Base-by-base conservation (phyloP, 2,888 invertebrate genomes). In the Drosophila anomelani region DNA sequence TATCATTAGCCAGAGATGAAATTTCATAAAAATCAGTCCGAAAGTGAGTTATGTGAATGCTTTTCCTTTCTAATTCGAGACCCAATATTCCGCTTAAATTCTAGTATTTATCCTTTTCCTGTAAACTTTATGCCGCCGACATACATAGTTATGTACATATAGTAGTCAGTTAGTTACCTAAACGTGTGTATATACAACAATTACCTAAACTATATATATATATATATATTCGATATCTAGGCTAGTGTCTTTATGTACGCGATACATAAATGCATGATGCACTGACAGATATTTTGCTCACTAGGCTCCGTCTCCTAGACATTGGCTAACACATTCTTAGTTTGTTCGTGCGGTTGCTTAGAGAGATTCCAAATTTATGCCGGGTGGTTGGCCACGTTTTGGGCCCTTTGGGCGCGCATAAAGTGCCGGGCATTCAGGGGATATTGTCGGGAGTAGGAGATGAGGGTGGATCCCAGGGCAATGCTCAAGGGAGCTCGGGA, bases 401-500 rank as follows among this genome's bases (percentile, higher is more conserved):
- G 73, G 10, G 32, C 68, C 38, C 77, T 49, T 26, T 73, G 64
- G 17, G 81, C 64, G 32, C 91, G 82, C 76, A 90, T 88, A 57
- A 89, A 91, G n/a, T 91, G 84, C 57, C 94, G 94, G 76, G 94
- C 93, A 78, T 91, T 91, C 6, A 93, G 91, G 26, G 94, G 94
- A 90, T 94, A 94, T 58, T 94, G 91, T 47, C 93, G 85, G 43
- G 93, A 89, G 78, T 92, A 91, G 38, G 91, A 78, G 54, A 97
- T 96, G 71, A 97, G 93, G 10, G 97, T 95, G 64, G 97, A 97
- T 56, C 96, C 97, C 68, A 97, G 93, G 38, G 97, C 96, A 80
- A 97, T 93, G 81, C 96, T 95, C 34, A 96, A 95, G 1, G 97
- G 96, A 51, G 96, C 96, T 78, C 95, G 94, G 38, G 94, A 94